Evolutionary conservation across 2,888 invertebrate species (phyloP).

Genomic region (Epinotia brunnichana): DNA sequence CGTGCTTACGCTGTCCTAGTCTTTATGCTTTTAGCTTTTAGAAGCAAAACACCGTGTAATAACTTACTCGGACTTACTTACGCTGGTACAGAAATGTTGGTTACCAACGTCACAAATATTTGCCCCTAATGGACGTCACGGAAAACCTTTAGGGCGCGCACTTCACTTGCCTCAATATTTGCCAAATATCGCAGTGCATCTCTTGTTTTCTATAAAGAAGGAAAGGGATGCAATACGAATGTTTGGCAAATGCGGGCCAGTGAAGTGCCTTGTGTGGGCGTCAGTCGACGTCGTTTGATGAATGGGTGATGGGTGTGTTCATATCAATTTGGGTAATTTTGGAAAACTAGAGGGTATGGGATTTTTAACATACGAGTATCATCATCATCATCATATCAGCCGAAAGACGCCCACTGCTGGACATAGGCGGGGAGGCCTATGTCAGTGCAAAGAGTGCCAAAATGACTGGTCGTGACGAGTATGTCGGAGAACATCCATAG

Average conservation of each 20-base stretch:
- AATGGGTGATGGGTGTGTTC: slow-evolving; percentile 15
- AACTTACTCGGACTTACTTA: neutral
- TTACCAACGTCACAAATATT: neutral
- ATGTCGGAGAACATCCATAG: too few relatives aligned
- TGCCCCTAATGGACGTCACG: slow-evolving; percentile 5
- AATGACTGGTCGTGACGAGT: too few relatives aligned
- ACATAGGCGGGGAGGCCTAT: too few relatives aligned
- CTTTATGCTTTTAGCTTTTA: neutral
- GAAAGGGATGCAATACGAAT: neutral
- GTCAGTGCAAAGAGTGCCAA: too few relatives aligned
- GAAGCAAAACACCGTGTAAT: neutral
- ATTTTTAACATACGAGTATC: too few relatives aligned
- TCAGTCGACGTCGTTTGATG: slow-evolving; percentile 25
- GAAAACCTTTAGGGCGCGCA: neutral
- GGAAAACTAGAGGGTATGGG: neutral
- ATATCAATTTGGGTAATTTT: neutral
- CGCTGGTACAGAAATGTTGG: neutral
- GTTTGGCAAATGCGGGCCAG: neutral
- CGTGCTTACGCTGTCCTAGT: neutral
- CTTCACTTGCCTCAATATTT: neutral
- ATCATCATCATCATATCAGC: too few relatives aligned
- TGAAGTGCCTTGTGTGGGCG: slow-evolving; percentile 11
- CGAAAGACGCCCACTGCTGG: too few relatives aligned
- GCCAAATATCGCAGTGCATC: neutral
- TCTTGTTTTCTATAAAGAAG: neutral